A percentile compares a stretch with the other conserved stretches of the same genome.
Evolutionary conservation across 2,113 vertebrate genomes (phyloP).

Genomic region (Reinhardtius hippoglossoides): DNA sequence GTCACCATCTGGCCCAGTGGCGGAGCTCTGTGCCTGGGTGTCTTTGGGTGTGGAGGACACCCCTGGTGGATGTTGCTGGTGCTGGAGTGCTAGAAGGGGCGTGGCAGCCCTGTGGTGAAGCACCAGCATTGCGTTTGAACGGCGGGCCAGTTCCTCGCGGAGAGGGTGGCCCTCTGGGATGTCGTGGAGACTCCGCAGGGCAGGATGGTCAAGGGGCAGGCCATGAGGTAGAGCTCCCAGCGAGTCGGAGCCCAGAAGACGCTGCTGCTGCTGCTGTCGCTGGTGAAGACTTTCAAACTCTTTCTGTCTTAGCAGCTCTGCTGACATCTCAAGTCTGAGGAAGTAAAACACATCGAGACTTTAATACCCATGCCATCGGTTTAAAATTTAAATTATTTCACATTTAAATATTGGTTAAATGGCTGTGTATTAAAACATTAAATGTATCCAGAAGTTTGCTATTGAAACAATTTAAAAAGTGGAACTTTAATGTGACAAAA

Average conservation of each 20-base stretch:
- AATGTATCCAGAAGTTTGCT: background rate
- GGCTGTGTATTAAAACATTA: background rate
- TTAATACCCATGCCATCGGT: background rate
- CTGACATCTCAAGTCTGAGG: slow-evolving; percentile 94
- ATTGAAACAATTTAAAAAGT: background rate
- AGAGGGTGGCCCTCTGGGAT: slow-evolving; percentile 89
- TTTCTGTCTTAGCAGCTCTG: slow-evolving; percentile 93
- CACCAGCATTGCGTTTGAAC: slow-evolving; percentile 91
- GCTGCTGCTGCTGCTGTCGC: slow-evolving; percentile 87
- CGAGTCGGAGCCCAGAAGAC: slow-evolving; percentile 85
- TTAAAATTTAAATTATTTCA: background rate
- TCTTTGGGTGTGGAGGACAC: slow-evolving; percentile 82
- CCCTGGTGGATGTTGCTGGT: slow-evolving; percentile 83
- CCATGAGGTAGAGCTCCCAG: slow-evolving; percentile 84
- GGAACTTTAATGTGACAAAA: background rate
- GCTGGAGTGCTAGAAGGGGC: slow-evolving; percentile 87
- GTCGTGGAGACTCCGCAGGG: slow-evolving; percentile 89
- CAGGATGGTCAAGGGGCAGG: slow-evolving; percentile 88
- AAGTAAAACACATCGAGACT: slow-evolving; percentile 13
- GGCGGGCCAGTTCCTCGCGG: slow-evolving; percentile 88
- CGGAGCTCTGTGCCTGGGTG: slow-evolving; percentile 66
- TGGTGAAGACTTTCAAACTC: slow-evolving; percentile 91
- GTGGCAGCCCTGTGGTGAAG: slow-evolving; percentile 88
- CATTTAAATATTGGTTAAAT: background rate
- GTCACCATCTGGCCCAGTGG: slow-evolving; percentile 45